A percentile compares a stretch with the other conserved stretches of the same genome.
These are phyloP conservation scores for Stichodactyla helianthus DNA, from an alignment of 64 coral and sea anemone genomes.

Conservation along the genomic window DNA sequence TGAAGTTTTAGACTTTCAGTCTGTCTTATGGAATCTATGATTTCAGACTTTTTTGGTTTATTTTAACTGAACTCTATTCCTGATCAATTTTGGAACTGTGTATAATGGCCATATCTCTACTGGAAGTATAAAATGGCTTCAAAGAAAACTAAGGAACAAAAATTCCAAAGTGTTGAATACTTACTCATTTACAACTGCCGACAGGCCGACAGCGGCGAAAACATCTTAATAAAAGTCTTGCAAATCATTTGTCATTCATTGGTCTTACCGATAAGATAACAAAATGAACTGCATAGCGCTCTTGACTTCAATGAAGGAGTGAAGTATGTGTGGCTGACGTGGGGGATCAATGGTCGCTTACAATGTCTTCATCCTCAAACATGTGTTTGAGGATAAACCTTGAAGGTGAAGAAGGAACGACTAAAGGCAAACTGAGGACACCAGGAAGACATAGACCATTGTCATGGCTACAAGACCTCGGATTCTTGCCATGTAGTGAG, in stretches of 20 bases:
- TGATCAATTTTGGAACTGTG: background rate
- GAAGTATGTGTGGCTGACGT: background rate
- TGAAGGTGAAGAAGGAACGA: background rate
- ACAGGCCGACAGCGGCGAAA: slow-evolving; percentile 7
- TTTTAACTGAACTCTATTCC: no score
- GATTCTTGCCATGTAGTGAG: background rate
- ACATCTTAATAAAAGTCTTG: slow-evolving; percentile 16
- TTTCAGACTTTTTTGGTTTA: background rate
- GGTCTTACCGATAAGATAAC: slow-evolving; percentile 12
- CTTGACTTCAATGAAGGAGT: background rate
- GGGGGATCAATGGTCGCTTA: background rate
- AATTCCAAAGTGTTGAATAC: background rate
- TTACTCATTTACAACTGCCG: slow-evolving; percentile 8
- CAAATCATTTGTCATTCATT: slow-evolving; percentile 14
- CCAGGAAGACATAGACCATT: background rate
- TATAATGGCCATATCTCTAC: background rate
- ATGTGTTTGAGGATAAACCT: background rate
- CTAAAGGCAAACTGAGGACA: background rate
- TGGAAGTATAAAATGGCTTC: no score
- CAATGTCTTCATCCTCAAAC: background rate
- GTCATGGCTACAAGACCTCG: background rate
- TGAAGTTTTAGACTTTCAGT: slow-evolving; percentile 6
- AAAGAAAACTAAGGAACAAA: background rate
- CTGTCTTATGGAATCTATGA: background rate
- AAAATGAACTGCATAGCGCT: background rate